Base-by-base conservation (phyloP, 2,113 vertebrate species). In the Hippoglossus stenolepis region DNA sequence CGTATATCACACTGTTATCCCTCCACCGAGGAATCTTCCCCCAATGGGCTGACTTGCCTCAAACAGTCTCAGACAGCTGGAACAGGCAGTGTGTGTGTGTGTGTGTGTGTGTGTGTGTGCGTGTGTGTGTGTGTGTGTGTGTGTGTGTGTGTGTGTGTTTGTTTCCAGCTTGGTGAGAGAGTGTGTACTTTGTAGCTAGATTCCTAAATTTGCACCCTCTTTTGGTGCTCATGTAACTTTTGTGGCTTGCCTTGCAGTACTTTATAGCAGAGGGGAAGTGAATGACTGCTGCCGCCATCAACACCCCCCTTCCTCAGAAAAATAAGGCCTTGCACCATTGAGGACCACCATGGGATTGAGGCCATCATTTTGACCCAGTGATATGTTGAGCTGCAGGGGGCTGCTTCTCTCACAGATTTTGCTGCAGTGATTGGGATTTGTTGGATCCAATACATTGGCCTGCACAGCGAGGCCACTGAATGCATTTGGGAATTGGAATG, bases 351-450 rank as follows among this genome's bases (percentile, higher is more conserved):
- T 11, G 28, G 75, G 70, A 73, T 53, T 64, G 47, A 18, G 47
- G 47, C 14, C 47, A 73, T 78, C 53, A 72, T 60, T 78, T 76
- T 87, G 88, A 91, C 83, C 4, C 85, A 83, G 88, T 74, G 65
- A 60, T 70, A 75, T 73, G 70, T 65, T 73, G 6, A 40, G 63
- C 75, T 75, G 28, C 5, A 24, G 63, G 24, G 72, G 85, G 80
- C 78, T 89, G 82, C 84, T 81, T 77, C 80, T 75, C 57, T 73
- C 47, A 5, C 82, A 80, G 73, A 79, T 86, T 80, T 86, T 13
- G 82, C 91, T 92, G 91, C 87, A 91, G 90, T 87, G 88, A 85
- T 88, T 82, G 40, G 61, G 66, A 82, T 18, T 70, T 64, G 67
- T 62, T 54, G 63, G 74, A 83, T 79, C 86, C 85, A 68, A 83